Evolutionary conservation across 2,797 vertebrate species (phyloP).

Genomic region (Sebastes vulpes): DNA sequence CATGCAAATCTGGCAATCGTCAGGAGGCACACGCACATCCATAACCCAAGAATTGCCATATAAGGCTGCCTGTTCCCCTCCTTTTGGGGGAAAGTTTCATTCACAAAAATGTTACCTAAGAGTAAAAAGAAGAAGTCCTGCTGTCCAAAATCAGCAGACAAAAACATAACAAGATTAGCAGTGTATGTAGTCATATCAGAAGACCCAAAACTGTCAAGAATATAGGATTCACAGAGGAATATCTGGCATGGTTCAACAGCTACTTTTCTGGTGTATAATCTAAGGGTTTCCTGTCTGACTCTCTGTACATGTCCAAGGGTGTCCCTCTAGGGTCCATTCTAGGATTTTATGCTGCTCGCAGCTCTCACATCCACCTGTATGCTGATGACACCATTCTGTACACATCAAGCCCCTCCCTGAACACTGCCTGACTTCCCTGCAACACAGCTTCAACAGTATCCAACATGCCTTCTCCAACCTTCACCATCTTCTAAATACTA

Average conservation of each 20-base stretch:
- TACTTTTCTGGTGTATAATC: too few relatives aligned
- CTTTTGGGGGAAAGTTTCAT: not conserved
- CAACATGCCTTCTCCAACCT: not conserved
- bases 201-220: not conserved
- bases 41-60: not conserved
- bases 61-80: not conserved
- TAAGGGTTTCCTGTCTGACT: too few relatives aligned
- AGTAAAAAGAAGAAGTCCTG: too few relatives aligned
- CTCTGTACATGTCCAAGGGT: too few relatives aligned
- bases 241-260: too few relatives aligned
- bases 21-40: not conserved
- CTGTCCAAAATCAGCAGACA: rapidly evolving
- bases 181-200: not conserved
- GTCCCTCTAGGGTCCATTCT: too few relatives aligned
- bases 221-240: too few relatives aligned
- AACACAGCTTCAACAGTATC: not conserved
- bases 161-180: not conserved
- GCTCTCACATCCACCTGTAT: too few relatives aligned
- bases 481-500: not conserved
- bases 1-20: not conserved
- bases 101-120: too few relatives aligned
- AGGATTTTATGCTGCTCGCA: too few relatives aligned
- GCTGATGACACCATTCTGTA: too few relatives aligned
- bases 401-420: rapidly evolving
- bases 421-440: not conserved